Conservation (phyloP, 2,888 invertebrate species). For the Margaritifera margaritifera region DNA sequence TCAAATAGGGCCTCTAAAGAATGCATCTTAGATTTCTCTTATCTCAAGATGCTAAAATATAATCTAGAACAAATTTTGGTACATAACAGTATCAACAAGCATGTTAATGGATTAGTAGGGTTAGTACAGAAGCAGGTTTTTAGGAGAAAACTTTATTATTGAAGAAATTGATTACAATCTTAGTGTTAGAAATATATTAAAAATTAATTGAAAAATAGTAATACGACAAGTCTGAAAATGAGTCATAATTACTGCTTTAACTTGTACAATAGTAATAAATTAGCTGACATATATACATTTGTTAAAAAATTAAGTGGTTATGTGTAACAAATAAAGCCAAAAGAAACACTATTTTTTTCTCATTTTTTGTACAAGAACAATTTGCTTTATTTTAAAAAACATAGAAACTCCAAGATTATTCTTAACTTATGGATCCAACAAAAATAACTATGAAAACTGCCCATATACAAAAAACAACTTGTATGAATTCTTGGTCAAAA, state of each 20-base stretch:
- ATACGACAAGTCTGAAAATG: slow-evolving; percentile 4
- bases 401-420: slow-evolving; percentile 58
- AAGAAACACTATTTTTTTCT: slow-evolving; percentile 37
- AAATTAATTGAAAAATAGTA: slow-evolving; percentile 21
- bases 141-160: slow-evolving; percentile 34
- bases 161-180: slow-evolving; percentile 40
- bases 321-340: slow-evolving; percentile 20
- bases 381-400: slow-evolving; percentile 55
- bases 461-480: slow-evolving; percentile 61
- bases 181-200: slow-evolving; percentile 23
- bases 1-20: no score
- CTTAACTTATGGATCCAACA: slow-evolving; percentile 53
- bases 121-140: slow-evolving; percentile 13
- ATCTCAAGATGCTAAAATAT: no score
- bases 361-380: slow-evolving; percentile 42
- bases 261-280: no score
- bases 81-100: no score
- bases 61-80: no score
- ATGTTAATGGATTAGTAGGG: background rate
- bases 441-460: slow-evolving; percentile 60
- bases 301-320: no score
- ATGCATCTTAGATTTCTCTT: no score
- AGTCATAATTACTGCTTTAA: no score
- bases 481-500: slow-evolving; percentile 53
- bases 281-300: no score